Evolutionary conservation across 2,888 invertebrate species (phyloP), one percentile per base, ranked within the genome.

Genomic region (Oscheius sp.): DNA sequence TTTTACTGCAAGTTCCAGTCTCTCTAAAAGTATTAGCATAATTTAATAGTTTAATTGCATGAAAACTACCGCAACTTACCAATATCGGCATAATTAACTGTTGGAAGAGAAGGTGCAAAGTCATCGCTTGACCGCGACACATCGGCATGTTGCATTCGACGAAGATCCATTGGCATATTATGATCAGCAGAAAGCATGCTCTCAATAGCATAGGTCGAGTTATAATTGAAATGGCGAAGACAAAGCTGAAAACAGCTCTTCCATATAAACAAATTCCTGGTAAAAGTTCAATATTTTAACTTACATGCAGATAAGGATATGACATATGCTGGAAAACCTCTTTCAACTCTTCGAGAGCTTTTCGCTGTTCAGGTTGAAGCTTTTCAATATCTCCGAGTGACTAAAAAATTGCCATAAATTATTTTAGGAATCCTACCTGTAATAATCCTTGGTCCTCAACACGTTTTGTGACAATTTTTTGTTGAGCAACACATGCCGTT

Each of bases 211-310:
- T 64, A 61, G 59, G 82, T 77, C 1, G 77, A 68, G 25, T 77
- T 76, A 61, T 81, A 84, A 41, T 78, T 77, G 66, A 76, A 84
- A 66, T 84, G 80, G 13, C 83, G 77, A 53, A 83, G 76, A 29
- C 77, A 75, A 7, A 84, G 75, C 84, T 84, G 72, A 52, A 82
- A 76, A 0, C 21, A 18, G 2, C n/a, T 21, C 13, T 7, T 49
- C 13, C n/a, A 49, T 18, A 18, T 49, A 49, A 7, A 5, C 3
- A 6, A 9, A 35, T 9, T 35, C 35, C 35, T 9, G 35, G 5
- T 35, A 6, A 35, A 35, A 6, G 3, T 35, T 35, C n/a, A n/a
- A n/a, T n/a, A n/a, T 25, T 9, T 43, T 43, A 23, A 63, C 75
- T 29, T 23, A 75, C 75, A 61, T 75, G 75, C 23, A 69, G 25